phyloP scores from a whole-genome alignment of 2,113 vertebrate genomes.

The Cariama cristata region DNA sequence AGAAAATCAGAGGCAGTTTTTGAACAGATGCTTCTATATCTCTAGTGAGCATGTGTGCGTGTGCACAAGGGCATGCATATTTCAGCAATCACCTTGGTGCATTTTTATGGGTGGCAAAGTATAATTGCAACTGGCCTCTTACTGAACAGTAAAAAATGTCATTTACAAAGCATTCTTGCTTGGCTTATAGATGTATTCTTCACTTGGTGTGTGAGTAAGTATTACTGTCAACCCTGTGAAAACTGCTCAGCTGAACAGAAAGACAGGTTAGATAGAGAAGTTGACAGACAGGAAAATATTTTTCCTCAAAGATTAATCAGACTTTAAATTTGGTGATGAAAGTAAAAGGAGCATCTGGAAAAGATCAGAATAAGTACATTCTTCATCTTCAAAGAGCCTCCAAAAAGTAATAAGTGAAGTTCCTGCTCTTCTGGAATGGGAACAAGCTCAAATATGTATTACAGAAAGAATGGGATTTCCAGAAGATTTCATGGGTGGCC shows the following conservation, averaged over 20 bases:
- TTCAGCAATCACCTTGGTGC: neutral
- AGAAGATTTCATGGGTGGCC: neutral
- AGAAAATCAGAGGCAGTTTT: neutral
- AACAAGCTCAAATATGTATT: neutral
- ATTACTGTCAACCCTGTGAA: neutral
- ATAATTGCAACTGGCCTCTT: neutral
- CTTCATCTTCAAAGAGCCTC: neutral
- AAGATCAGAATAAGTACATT: neutral
- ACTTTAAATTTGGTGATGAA: neutral
- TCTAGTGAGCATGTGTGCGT: neutral
- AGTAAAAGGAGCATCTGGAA: neutral
- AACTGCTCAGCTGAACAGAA: neutral
- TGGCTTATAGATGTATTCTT: neutral
- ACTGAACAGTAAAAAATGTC: neutral
- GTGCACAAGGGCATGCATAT: neutral
- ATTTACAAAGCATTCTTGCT: neutral
- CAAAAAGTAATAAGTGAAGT: neutral
- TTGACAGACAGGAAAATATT: neutral
- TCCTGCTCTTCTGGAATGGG: neutral
- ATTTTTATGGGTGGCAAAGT: neutral
- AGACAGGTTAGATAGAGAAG: neutral
- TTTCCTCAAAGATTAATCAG: neutral
- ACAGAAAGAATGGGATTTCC: neutral
- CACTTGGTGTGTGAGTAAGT: neutral
- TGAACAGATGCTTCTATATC: neutral